Conservation (phyloP, 2,797 vertebrate genomes). For the Sphaeramia orbicularis region DNA sequence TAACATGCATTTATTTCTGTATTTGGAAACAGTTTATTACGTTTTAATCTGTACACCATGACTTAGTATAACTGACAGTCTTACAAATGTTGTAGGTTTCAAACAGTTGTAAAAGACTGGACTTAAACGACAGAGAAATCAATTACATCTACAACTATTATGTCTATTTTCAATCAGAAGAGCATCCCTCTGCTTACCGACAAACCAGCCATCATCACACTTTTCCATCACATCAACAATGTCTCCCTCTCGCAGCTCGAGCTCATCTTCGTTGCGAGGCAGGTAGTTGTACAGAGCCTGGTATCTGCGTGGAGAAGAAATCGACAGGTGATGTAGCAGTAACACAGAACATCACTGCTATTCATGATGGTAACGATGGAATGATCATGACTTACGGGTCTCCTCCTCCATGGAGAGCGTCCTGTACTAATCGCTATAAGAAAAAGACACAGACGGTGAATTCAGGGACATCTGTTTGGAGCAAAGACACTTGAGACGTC, state of each 20-base stretch:
- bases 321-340: neutral
- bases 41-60: too few species aligned
- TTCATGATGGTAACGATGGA: neutral
- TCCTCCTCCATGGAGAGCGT: constrained; percentile 81
- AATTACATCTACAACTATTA: too few species aligned
- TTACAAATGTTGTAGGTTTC: too few species aligned
- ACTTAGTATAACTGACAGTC: too few species aligned
- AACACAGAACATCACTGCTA: neutral
- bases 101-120: too few species aligned
- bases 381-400: constrained; percentile 81
- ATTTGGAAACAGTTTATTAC: too few species aligned
- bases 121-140: too few species aligned
- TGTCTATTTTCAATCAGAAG: too few species aligned
- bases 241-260: constrained; percentile 98
- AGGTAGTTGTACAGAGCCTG: constrained; percentile 97
- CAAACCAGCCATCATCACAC: constrained; percentile 99
- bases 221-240: constrained; percentile 98
- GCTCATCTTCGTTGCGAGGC: constrained; percentile 96
- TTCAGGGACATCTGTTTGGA: constrained; percentile 27
- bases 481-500: too few species aligned
- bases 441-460: constrained; percentile 40
- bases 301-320: constrained; percentile 83
- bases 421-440: constrained; percentile 82
- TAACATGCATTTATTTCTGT: too few species aligned
- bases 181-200: constrained; percentile 87